Evolutionary conservation across 2,888 invertebrate species (phyloP).

Genomic region (Brachyopa scutellaris): DNA sequence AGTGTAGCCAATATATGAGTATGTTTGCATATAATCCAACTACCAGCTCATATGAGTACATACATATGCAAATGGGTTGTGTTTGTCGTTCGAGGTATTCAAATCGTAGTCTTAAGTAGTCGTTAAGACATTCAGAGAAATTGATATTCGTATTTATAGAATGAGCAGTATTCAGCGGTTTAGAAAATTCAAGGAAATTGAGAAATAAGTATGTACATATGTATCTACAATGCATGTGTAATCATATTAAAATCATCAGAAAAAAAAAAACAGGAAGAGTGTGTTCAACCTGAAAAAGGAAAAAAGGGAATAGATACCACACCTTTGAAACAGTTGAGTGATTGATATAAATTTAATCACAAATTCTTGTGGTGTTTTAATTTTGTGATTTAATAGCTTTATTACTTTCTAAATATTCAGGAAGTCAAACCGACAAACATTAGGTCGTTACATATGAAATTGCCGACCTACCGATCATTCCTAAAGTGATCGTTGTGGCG

Average conservation of each 20-base stretch:
- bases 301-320: background rate
- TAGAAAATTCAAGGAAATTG: slow-evolving; percentile 53
- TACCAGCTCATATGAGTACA: background rate
- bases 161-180: slow-evolving; percentile 51
- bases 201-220: slow-evolving; percentile 7
- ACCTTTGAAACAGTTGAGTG: slow-evolving; percentile 50
- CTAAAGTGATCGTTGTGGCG: no score
- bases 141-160: slow-evolving; percentile 45
- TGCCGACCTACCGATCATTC: no score
- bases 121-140: slow-evolving; percentile 43
- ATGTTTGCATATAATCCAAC: background rate
- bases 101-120: slow-evolving; percentile 1
- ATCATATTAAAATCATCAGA: slow-evolving; percentile 33
- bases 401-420: no score
- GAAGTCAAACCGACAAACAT: no score
- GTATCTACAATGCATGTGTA: slow-evolving; percentile 31
- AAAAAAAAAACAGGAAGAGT: background rate
- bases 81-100: background rate
- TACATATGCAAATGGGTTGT: background rate
- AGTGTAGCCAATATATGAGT: slow-evolving; percentile 7
- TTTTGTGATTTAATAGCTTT: background rate
- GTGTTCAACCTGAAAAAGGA: no score
- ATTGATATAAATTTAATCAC: slow-evolving; percentile 13
- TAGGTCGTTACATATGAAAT: no score
- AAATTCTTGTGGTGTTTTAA: background rate